These are phyloP conservation scores for Metaphire vulgaris DNA, from an alignment of 1,140 invertebrate genomes.

Conservation along the genomic window DNA sequence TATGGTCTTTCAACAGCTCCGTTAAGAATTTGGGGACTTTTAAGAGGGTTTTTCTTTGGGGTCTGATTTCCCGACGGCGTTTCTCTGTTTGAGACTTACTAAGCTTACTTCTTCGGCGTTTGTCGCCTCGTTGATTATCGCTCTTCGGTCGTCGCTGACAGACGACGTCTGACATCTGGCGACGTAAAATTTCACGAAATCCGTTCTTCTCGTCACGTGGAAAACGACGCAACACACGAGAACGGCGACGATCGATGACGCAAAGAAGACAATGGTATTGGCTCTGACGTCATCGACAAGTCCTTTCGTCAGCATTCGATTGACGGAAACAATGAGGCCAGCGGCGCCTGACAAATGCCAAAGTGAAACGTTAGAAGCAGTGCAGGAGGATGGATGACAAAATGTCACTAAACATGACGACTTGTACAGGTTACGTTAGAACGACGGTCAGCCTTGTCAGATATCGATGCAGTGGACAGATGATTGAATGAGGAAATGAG, in stretches of 20 bases:
- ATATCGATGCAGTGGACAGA: no score
- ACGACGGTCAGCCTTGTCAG: no score
- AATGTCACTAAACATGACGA: neutral
- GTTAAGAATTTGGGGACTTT: no score
- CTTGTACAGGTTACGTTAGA: no score
- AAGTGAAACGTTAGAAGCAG: neutral
- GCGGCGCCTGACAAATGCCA: conserved; percentile 62
- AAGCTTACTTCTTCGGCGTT: conserved; percentile 38
- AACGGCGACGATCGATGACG: conserved; percentile 67
- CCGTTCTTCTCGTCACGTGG: conserved; percentile 65
- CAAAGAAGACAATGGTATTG: conserved; percentile 79
- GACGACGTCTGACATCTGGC: conserved; percentile 56
- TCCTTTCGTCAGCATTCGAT: conserved; percentile 73
- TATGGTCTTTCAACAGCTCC: no score
- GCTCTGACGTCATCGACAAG: conserved; percentile 64
- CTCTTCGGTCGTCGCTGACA: conserved; percentile 31
- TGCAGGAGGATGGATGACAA: neutral
- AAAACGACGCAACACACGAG: conserved; percentile 68
- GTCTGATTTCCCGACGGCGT: no score
- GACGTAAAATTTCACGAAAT: conserved; percentile 76
- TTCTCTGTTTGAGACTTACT: conserved; percentile 29
- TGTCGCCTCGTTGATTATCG: conserved; percentile 27
- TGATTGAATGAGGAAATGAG: no score
- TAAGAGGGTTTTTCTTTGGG: no score
- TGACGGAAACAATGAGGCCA: conserved; percentile 74